Base-by-base conservation (phyloP, 2,113 vertebrate genomes). In the Centropristis striata region DNA sequence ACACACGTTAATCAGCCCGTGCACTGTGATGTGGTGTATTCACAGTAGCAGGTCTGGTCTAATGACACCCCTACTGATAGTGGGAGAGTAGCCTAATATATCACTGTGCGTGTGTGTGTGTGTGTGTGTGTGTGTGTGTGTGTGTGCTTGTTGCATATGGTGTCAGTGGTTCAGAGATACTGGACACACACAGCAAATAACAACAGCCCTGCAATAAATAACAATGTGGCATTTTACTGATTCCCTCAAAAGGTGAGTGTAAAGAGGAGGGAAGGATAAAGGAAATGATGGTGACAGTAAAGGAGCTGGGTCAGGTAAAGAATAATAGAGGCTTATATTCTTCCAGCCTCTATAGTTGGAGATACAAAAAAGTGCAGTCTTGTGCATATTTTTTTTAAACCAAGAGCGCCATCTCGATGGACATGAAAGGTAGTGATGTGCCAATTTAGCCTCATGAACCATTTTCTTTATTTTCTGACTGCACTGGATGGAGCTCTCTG, bases 41-140 rank as follows among this genome's bases (percentile, higher is more conserved):
- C 75, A 77, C 73, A 68, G 82, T 41, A 36, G 37, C 78, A 53
- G 60, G 37, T 70, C 81, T 82, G 68, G 37, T 77, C 58, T 88
- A 86, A 88, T 80, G 81, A 86, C 65, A 42, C 63, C 58, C 75
- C 75, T 8, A 82, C 63, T 86, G 78, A 81, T 67, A 74, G 75
- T n/a, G 53, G 77, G 59, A 70, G 28, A 74, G 58, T 23, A 50
- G 59, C 37, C 47, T 21, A 70, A 87, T 85, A 32, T 13, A 77
- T 84, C 81, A 79, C 21, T 58, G 8, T 57, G 27, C 16, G n/a
- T 61, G 58, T 61, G 37, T 58, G 55, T 36, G 55, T 58, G 55
- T 28, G 54, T 58, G 54, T 36, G 60, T 63, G 39, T 39, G 57
- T 59, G 57, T 39, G 36, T 50, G 3, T 37, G 32, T 73, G 37